These are phyloP conservation scores for Tympanuchus pallidicinctus DNA, from an alignment of 2,113 vertebrate species.

Conservation along the genomic window DNA sequence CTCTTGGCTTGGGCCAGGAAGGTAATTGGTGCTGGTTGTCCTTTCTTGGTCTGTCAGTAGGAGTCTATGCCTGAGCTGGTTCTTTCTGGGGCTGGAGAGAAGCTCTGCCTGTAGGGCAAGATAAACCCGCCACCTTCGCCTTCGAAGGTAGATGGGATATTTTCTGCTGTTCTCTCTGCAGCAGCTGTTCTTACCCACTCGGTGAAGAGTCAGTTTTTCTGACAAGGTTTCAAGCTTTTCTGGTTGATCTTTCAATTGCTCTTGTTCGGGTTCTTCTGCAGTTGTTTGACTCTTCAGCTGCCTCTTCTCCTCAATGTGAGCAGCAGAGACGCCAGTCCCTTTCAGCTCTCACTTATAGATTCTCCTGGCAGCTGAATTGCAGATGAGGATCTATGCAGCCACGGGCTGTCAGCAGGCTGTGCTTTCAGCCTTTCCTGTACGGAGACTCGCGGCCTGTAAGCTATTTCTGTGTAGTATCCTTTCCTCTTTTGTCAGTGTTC, in stretches of 20 bases:
- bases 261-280: slow-evolving; percentile 23
- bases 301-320: background rate
- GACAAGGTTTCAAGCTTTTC: slow-evolving; percentile 40
- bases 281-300: background rate
- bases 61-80: slow-evolving; percentile 10
- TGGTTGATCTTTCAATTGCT: slow-evolving; percentile 6
- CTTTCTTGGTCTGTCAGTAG: slow-evolving; percentile 26
- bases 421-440: slow-evolving; percentile 34
- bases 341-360: background rate
- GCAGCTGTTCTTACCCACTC: background rate
- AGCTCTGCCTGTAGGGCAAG: background rate
- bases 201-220: background rate
- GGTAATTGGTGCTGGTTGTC: slow-evolving; percentile 20
- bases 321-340: background rate
- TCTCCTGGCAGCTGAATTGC: background rate
- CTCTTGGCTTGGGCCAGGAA: background rate
- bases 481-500: slow-evolving; percentile 19
- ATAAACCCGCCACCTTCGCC: background rate
- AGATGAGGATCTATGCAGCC: background rate
- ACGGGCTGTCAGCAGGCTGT: background rate
- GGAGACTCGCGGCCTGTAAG: slow-evolving; percentile 34
- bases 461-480: slow-evolving; percentile 30
- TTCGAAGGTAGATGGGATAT: background rate
- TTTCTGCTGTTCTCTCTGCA: background rate
- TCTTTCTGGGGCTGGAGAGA: background rate